These are phyloP conservation scores for Ovis aries DNA, from an alignment of 2,113 vertebrate species.

Conservation along the genomic window ARS-UI_Ramb_v3.0 NC_056055.1:204039501-204040000, in stretches of 20 bases:
- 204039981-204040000: background rate
- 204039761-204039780: conserved; percentile 1
- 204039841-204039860: background rate
- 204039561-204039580: background rate
- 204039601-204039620: background rate
- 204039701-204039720: conserved; percentile 80
- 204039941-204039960: background rate
- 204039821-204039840: background rate
- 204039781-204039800: background rate
- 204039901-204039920: background rate
- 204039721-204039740: conserved; percentile 44
- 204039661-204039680: conserved; percentile 96
- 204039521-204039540: background rate
- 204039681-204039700: conserved; percentile 87
- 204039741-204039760: background rate
- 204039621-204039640: conserved; percentile 85
- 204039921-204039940: background rate
- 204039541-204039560: background rate
- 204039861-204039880: background rate
- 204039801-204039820: conserved; percentile 15
- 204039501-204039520: background rate
- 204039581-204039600: background rate
- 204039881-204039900: background rate
- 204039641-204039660: conserved; percentile 89
- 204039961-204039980: background rate